A percentile compares a stretch with the other conserved stretches of the same genome.
phyloP scores from a whole-genome alignment of 2,113 vertebrate genomes.

The Cyanocitta stelleri region DNA sequence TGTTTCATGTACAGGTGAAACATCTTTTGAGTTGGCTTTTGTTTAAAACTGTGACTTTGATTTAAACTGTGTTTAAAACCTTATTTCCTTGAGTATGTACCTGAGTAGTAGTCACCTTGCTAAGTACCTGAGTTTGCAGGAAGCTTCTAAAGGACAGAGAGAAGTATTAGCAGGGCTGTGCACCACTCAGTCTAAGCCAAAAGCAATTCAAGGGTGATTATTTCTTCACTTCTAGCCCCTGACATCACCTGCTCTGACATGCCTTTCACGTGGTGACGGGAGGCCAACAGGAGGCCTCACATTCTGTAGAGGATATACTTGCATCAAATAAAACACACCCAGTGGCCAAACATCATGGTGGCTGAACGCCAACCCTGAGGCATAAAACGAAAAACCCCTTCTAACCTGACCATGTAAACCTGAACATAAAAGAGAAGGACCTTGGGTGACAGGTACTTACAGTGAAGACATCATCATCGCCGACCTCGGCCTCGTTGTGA shows the following conservation, averaged over 20 bases:
- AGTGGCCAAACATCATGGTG: background rate
- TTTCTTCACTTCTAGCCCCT: background rate
- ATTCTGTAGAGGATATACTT: background rate
- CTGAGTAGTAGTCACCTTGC: background rate
- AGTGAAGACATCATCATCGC: slow-evolving; percentile 97
- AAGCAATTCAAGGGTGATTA: background rate
- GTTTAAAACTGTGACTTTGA: background rate
- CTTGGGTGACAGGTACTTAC: slow-evolving; percentile 70
- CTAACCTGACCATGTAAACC: background rate
- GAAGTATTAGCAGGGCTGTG: background rate
- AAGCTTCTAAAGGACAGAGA: background rate
- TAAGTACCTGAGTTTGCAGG: background rate
- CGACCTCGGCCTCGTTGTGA: slow-evolving; percentile 95
- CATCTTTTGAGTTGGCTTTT: background rate
- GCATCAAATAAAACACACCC: background rate
- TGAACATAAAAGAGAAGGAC: background rate
- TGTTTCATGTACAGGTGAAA: fast-evolving
- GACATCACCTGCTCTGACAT: background rate
- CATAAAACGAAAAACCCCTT: background rate
- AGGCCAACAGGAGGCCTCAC: background rate
- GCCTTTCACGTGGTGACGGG: fast-evolving
- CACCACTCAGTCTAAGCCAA: background rate
- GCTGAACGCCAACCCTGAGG: background rate
- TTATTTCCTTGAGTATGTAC: background rate
- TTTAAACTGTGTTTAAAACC: background rate